A percentile compares a stretch with the other conserved stretches of the same genome.
Evolutionary conservation across 2,113 vertebrate genomes (phyloP).

Genomic region (Proteles cristata): DNA sequence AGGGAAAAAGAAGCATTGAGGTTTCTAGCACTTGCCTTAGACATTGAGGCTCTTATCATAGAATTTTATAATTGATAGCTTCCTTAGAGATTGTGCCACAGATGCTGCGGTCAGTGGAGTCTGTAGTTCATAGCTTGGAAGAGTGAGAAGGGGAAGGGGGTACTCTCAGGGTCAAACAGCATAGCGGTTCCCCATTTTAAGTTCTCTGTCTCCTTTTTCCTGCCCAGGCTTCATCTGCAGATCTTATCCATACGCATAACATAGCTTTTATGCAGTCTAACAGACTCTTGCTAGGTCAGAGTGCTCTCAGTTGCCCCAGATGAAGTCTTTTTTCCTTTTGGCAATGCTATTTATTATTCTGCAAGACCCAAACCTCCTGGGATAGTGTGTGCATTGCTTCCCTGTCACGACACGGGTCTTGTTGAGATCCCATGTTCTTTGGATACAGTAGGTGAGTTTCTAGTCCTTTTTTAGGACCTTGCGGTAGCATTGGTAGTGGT

Average conservation of each 20-base stretch:
- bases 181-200: slow-evolving; percentile 53
- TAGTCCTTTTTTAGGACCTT: slow-evolving; percentile 57
- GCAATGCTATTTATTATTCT: slow-evolving; percentile 59
- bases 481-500: slow-evolving; percentile 40
- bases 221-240: slow-evolving; percentile 71
- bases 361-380: slow-evolving; percentile 58
- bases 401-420: slow-evolving; percentile 43
- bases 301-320: slow-evolving; percentile 65
- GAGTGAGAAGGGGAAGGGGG: neutral
- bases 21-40: slow-evolving; percentile 6
- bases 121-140: slow-evolving; percentile 32
- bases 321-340: slow-evolving; percentile 26
- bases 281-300: slow-evolving; percentile 75
- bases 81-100: slow-evolving; percentile 10
- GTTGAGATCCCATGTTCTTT: slow-evolving; percentile 67
- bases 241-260: slow-evolving; percentile 67
- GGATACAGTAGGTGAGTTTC: slow-evolving; percentile 74
- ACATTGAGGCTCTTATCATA: neutral
- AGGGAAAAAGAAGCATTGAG: neutral
- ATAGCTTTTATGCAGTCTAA: slow-evolving; percentile 76
- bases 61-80: slow-evolving; percentile 47
- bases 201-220: slow-evolving; percentile 75
- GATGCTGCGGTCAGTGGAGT: slow-evolving; percentile 57
- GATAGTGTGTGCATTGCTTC: slow-evolving; percentile 59
- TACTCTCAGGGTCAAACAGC: neutral